Evolutionary conservation across 2,888 invertebrate species (phyloP), one percentile per base, ranked within the genome.

Genomic region (Magallana nippona): DNA sequence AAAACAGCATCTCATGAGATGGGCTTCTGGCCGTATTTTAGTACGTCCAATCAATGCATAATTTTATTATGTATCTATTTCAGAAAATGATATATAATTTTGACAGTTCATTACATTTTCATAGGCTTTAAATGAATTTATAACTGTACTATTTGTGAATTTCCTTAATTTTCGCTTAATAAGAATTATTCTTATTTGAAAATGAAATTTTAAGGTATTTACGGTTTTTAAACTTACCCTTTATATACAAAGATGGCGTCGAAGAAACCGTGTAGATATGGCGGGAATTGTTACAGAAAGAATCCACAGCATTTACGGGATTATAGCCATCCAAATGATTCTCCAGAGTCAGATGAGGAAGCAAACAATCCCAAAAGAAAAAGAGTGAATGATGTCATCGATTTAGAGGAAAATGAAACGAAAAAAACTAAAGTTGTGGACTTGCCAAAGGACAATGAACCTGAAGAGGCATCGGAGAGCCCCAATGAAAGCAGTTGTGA

Each of bases 211-310:
- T 0, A 44, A 44, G 0, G 44, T 5, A 44, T 8, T 44, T 44
- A 44, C 44, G 44, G 44, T 44, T 44, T 44, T 44, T 44, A 44
- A 44, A 44, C 44, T 44, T 44, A 44, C 44, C 62, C 62, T 8
- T 8, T n/a, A n/a, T 60, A 60, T 60, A 27, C 44, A 44, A 81
- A 81, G 15, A 82, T 82, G 82, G 82, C 82, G 19, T 44, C 82
- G 5, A 82, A 82, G 22, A 82, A n/a, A 13, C 58, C 86, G 19
- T 92, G 92, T 82, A 91, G 91, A 87, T 92, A 91, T 84, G 92
- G 91, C 13, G 90, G 86, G 22, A 90, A 90, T 22, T 92, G 92
- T 81, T 92, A 92, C 80, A 88, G 91, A 15, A 91, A 88, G 71
- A 92, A 91, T 83, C 86, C 89, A 63, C 88, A 91, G 10, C 92